These are phyloP conservation scores for Characodon lateralis DNA, from an alignment of 2,797 vertebrate genomes.

Conservation along the genomic window DNA sequence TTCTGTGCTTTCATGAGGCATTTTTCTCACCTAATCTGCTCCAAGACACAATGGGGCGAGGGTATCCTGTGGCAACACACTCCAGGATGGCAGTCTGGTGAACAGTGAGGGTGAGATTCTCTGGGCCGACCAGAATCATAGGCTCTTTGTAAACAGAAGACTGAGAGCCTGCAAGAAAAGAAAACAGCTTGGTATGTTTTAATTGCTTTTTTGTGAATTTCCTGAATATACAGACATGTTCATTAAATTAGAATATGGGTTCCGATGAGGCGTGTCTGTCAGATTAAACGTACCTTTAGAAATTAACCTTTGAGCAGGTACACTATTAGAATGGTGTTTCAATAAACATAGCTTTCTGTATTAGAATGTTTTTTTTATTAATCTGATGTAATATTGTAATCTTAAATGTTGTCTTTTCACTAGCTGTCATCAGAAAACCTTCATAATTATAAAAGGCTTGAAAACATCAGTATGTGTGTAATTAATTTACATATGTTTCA, in stretches of 20 bases:
- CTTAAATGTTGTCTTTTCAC: background rate
- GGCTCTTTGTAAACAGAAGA: conserved; percentile 96
- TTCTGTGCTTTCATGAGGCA: background rate
- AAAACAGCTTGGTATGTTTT: conserved; percentile 57
- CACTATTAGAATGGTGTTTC: no score
- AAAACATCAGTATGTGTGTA: background rate
- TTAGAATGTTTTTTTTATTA: background rate
- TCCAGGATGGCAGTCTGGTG: conserved; percentile 98
- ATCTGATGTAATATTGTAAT: background rate
- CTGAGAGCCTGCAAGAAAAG: conserved; percentile 84
- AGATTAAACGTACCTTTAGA: background rate
- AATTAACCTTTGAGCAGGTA: background rate
- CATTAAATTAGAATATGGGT: background rate
- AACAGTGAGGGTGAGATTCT: conserved; percentile 97
- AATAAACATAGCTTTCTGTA: background rate
- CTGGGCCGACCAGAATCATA: conserved; percentile 93
- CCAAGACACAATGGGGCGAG: conserved; percentile 97
- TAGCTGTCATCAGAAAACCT: background rate
- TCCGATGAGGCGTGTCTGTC: background rate
- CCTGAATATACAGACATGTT: background rate
- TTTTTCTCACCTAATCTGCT: conserved; percentile 93
- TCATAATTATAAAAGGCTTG: background rate
- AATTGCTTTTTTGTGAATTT: conserved; percentile 63
- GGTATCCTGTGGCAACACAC: conserved; percentile 96
- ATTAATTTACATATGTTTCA: background rate